These are phyloP conservation scores for Apocrypta bakeri DNA, from an alignment of 1,140 invertebrate species.

Conservation along the genomic window DNA sequence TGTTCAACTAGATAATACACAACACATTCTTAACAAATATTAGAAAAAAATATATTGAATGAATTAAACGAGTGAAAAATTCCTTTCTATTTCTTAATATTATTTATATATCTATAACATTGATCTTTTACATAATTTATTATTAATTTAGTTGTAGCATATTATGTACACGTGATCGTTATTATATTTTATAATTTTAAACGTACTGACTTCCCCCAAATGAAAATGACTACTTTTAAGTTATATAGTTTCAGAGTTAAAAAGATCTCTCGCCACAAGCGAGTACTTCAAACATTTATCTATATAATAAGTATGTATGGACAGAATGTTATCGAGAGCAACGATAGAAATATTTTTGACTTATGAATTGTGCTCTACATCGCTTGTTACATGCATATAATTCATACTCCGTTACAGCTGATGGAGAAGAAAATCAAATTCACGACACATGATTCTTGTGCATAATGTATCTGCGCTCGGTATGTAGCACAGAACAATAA, in stretches of 20 bases:
- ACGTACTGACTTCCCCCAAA: not conserved
- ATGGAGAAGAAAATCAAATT: no score
- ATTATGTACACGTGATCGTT: not conserved
- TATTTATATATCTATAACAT: not conserved
- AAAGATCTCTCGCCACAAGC: not conserved
- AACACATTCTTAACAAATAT: not conserved
- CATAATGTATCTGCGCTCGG: no score
- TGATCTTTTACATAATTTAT: not conserved
- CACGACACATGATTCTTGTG: no score
- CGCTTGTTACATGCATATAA: no score
- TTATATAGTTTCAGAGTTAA: no score
- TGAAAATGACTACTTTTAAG: not conserved
- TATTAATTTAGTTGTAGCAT: not conserved
- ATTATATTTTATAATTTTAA: not conserved
- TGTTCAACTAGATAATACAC: slow-evolving; percentile 1
- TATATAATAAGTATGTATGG: slow-evolving; percentile 19
- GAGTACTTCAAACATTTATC: not conserved
- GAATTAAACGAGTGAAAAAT: not conserved
- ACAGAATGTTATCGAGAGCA: not conserved
- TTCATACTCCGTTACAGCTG: no score
- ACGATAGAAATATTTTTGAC: no score
- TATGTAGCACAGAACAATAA: no score
- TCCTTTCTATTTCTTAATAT: not conserved
- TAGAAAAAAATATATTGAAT: not conserved
- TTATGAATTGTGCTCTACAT: no score